phyloP scores from a whole-genome alignment of 2,888 invertebrate species.

The Gastracanthus pulcherrimus region DNA sequence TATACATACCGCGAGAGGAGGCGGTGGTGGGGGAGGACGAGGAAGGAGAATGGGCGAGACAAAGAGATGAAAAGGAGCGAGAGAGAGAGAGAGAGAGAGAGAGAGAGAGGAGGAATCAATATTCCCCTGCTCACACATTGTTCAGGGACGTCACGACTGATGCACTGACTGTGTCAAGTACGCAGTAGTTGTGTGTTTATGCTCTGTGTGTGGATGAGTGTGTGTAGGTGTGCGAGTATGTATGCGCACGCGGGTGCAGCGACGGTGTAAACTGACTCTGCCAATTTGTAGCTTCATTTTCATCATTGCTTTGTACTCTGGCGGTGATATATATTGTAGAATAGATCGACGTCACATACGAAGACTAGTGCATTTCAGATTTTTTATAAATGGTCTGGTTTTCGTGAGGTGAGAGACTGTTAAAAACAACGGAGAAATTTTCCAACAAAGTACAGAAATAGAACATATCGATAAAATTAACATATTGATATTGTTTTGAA shows the following conservation, averaged over 20 bases:
- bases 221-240: background rate
- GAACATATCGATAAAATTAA: too few relatives aligned
- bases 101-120: conserved; percentile 39
- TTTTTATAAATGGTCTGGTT: too few relatives aligned
- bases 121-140: conserved; percentile 33
- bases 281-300: conserved; percentile 36
- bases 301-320: conserved; percentile 1
- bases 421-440: too few relatives aligned
- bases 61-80: background rate
- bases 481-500: too few relatives aligned
- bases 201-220: background rate
- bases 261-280: conserved; percentile 24
- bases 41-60: background rate
- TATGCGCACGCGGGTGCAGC: background rate
- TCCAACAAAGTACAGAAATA: too few relatives aligned
- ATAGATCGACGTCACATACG: too few relatives aligned
- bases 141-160: conserved; percentile 47
- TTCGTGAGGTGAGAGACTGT: too few relatives aligned
- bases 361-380: too few relatives aligned
- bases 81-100: background rate
- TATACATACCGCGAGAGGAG: background rate
- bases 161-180: conserved; percentile 54
- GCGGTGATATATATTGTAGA: background rate
- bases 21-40: background rate
- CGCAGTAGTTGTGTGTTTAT: conserved; percentile 25